Evolutionary conservation across 2,113 vertebrate species (phyloP), one percentile per base, ranked within the genome.

Genomic region (Lathamus discolor): DNA sequence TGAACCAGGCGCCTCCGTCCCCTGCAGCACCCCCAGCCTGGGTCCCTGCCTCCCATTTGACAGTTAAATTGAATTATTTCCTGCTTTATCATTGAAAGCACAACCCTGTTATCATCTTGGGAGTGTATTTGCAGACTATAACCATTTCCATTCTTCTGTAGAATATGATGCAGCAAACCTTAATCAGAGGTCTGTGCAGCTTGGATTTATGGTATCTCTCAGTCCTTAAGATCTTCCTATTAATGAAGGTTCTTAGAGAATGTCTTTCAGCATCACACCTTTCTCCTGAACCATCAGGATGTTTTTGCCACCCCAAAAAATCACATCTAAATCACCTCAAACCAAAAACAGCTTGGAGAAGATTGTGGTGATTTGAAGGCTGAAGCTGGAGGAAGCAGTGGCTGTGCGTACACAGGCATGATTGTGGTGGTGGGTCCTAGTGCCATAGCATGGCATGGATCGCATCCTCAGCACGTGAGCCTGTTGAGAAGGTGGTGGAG

Each of bases 51-150:
- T 94, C 62, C 69, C 76, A 55, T 93, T 75, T 78, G 86, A 66
- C 90, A 90, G 88, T 92, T 95, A 89, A 94, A 97, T 86, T 95
- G 86, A 97, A 95, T 97, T 97, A 97, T 96, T 97, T 97, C 88
- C 95, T 86, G 59, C 79, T 86, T 92, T 96, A 94, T 97, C 97
- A 95, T 95, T 61, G 79, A 95, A 75, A 96, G 75, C 79, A 97
- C 97, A 96, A 82, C 85, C 27, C 4, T 83, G 80, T 94, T 96
- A 87, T 94, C 83, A 55, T 96, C 96, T 95, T 94, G 94, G 66
- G 83, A 94, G 93, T 84, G 87, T 93, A 75, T 96, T 96, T 96
- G 86, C 96, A 96, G 93, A 88, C 94, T 77, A 11, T 75, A 94
- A 91, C 66, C 68, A 69, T 93, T 96, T 96, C 86, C 91, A 90